Evolutionary conservation across 2,113 vertebrate species (phyloP).

Genomic region (Lophotis ruficrista): DNA sequence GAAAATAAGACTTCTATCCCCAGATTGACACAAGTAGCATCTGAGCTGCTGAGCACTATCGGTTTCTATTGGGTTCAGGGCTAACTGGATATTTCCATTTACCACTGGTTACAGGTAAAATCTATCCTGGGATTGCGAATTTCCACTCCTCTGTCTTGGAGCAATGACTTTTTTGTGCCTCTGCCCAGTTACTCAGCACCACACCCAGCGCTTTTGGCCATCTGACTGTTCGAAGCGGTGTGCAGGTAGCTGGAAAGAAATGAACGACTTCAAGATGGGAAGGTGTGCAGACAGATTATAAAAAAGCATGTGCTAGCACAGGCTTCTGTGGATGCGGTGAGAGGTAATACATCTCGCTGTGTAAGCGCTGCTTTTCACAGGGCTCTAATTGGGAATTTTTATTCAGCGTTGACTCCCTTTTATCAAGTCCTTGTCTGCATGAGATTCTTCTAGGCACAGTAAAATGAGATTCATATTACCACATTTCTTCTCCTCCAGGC

Average conservation of each 20-base stretch:
- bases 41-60: background rate
- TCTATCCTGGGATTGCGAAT: background rate
- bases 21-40: background rate
- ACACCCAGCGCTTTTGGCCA: background rate
- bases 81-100: background rate
- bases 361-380: background rate
- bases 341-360: background rate
- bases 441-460: background rate
- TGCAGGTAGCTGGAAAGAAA: background rate
- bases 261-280: background rate
- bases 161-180: background rate
- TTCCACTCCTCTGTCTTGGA: background rate
- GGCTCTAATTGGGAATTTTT: conserved; percentile 18
- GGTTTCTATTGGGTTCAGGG: background rate
- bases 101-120: background rate
- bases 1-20: background rate
- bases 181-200: background rate
- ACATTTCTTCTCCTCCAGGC: conserved; percentile 33
- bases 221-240: background rate
- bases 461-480: conserved; percentile 17
- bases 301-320: background rate
- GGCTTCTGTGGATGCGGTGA: background rate
- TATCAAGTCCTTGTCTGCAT: background rate
- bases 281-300: background rate
- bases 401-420: background rate